phyloP scores from a whole-genome alignment of 2,888 invertebrate species.

The Flexamia atlantica region DNA sequence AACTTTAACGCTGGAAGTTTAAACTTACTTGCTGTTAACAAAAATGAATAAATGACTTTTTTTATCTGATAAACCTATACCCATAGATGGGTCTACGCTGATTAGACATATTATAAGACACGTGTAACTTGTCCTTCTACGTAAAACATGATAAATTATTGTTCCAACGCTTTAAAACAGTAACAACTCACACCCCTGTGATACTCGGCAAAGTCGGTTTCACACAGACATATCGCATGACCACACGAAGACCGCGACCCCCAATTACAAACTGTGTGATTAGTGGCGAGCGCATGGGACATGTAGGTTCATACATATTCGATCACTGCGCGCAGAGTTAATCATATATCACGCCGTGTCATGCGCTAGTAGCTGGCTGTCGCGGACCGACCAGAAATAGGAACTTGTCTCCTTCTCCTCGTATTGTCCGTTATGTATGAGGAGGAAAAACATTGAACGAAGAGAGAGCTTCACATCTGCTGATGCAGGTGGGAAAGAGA shows the following conservation, averaged over 20 bases:
- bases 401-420: conserved; percentile 24
- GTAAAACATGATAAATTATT: too few species aligned
- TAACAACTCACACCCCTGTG: too few species aligned
- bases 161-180: too few species aligned
- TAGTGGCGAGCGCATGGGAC: not conserved
- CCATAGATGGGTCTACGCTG: too few species aligned
- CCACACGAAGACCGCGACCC: not conserved
- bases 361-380: not conserved
- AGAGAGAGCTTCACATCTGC: not conserved
- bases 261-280: conserved; percentile 20
- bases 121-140: too few species aligned
- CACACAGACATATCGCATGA: too few species aligned
- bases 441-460: conserved; percentile 48
- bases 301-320: conserved; percentile 14
- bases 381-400: conserved; percentile 16
- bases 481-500: conserved; percentile 15
- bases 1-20: too few species aligned
- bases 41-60: too few species aligned
- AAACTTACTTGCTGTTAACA: too few species aligned
- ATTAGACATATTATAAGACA: too few species aligned
- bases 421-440: conserved; percentile 54
- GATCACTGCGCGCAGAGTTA: not conserved
- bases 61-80: too few species aligned
- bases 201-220: too few species aligned
- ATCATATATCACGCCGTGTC: conserved; percentile 42